These are phyloP conservation scores for Poeciliopsis turrubarensis DNA, from an alignment of 2,113 vertebrate species.

Conservation along the genomic window DNA sequence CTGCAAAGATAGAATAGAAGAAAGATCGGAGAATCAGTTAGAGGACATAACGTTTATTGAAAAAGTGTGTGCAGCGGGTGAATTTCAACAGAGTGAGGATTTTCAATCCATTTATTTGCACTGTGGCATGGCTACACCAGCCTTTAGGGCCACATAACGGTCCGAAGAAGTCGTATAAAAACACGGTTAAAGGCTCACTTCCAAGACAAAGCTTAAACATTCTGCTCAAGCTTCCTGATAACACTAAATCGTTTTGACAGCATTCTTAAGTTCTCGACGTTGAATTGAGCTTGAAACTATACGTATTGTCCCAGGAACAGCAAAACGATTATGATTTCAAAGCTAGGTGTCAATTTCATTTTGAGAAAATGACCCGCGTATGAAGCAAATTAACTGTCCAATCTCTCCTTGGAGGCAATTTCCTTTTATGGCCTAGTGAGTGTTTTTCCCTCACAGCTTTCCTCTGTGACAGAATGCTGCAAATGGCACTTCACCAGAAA, in stretches of 20 bases:
- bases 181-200: constrained; percentile 13
- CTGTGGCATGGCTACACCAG: neutral
- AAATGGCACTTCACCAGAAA: constrained; percentile 58
- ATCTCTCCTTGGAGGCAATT: constrained; percentile 57
- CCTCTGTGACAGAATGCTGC: constrained; percentile 47
- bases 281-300: constrained; percentile 42
- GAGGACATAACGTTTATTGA: neutral
- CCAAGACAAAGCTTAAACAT: constrained; percentile 28
- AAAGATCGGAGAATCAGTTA: neutral
- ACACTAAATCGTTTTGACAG: constrained; percentile 38
- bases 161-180: constrained; percentile 12
- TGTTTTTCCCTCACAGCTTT: constrained; percentile 55
- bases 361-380: constrained; percentile 41
- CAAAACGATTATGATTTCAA: constrained; percentile 51
- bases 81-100: neutral
- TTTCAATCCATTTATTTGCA: neutral
- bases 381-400: constrained; percentile 66
- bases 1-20: neutral
- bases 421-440: constrained; percentile 57
- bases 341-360: constrained; percentile 48
- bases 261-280: constrained; percentile 24
- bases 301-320: constrained; percentile 32
- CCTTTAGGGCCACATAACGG: constrained; percentile 12
- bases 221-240: constrained; percentile 23
- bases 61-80: neutral